Percentiles rank a stretch among this genome's conserved stretches.
phyloP scores from a whole-genome alignment of 2,113 vertebrate genomes.

The Noctilio leporinus region DNA sequence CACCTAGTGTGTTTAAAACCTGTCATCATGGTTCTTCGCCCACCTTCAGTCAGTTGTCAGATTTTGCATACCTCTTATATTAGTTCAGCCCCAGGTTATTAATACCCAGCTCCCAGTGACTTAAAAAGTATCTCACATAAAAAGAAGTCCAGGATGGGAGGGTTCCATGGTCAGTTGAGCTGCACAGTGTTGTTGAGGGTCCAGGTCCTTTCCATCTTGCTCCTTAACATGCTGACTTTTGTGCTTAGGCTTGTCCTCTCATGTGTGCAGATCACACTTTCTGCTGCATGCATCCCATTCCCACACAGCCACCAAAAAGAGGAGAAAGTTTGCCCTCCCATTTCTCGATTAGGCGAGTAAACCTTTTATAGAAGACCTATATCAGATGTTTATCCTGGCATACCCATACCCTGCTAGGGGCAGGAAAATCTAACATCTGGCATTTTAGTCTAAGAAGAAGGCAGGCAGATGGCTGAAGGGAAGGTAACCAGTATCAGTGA shows the following conservation, averaged over 20 bases:
- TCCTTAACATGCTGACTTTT: background rate
- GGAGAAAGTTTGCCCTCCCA: background rate
- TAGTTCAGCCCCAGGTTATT: background rate
- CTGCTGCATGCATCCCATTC: background rate
- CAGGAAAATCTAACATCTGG: background rate
- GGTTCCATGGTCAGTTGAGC: background rate
- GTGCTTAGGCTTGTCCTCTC: background rate
- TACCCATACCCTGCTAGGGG: background rate
- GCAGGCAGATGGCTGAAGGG: background rate
- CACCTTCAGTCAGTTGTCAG: background rate
- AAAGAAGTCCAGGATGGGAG: background rate
- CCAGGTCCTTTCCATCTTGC: background rate
- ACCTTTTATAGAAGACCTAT: background rate
- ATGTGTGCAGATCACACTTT: background rate
- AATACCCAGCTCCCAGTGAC: background rate
- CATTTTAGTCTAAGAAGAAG: slow-evolving; percentile 4
- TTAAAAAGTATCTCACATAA: background rate
- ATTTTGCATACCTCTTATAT: background rate
- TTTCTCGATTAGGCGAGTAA: background rate
- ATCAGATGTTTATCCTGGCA: background rate
- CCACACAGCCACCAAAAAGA: background rate
- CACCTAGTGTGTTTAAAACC: background rate
- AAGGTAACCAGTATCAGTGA: background rate
- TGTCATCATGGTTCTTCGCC: background rate
- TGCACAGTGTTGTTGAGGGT: background rate